Conservation (phyloP, 1,140 invertebrate species). For the Plodia interpunctella region DNA sequence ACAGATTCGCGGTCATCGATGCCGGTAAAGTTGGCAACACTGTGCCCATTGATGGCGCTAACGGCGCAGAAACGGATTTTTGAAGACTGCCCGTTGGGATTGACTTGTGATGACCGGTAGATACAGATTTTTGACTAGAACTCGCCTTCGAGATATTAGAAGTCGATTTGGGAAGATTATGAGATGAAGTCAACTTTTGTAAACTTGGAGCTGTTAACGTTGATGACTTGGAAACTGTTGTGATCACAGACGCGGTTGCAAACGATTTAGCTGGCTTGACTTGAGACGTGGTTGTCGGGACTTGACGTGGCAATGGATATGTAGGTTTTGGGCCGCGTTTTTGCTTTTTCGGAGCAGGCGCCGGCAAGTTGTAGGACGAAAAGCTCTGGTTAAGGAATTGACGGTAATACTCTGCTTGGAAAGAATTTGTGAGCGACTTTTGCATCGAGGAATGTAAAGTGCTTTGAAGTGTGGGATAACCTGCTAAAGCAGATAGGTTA, state of each 20-base stretch:
- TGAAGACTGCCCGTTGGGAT: slow-evolving; percentile 25
- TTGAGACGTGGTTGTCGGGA: slow-evolving; percentile 19
- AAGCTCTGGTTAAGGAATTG: slow-evolving; percentile 50
- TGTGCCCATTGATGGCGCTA: slow-evolving; percentile 56
- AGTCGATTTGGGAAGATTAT: neutral
- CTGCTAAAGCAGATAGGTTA: slow-evolving; percentile 54
- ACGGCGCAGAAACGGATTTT: slow-evolving; percentile 37
- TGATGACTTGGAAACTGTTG: neutral
- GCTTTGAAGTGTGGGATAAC: slow-evolving; percentile 43
- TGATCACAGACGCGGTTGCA: slow-evolving; percentile 4
- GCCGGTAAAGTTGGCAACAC: slow-evolving; percentile 53
- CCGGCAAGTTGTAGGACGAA: slow-evolving; percentile 42
- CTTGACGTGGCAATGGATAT: neutral
- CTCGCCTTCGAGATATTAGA: too few species aligned
- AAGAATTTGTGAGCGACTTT: slow-evolving; percentile 50
- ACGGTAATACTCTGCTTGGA: slow-evolving; percentile 63
- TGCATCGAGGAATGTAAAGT: slow-evolving; percentile 46
- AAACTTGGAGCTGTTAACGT: neutral
- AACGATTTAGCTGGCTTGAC: slow-evolving; percentile 38
- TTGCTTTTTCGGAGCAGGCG: slow-evolving; percentile 49
- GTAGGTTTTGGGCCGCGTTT: slow-evolving; percentile 54
- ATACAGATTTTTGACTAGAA: neutral
- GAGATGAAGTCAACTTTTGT: neutral
- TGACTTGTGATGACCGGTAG: slow-evolving; percentile 25
- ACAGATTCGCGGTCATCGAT: slow-evolving; percentile 49